Evolutionary conservation across 2,797 vertebrate genomes (phyloP).

Genomic region (Stomatorhinus walkeri): DNA sequence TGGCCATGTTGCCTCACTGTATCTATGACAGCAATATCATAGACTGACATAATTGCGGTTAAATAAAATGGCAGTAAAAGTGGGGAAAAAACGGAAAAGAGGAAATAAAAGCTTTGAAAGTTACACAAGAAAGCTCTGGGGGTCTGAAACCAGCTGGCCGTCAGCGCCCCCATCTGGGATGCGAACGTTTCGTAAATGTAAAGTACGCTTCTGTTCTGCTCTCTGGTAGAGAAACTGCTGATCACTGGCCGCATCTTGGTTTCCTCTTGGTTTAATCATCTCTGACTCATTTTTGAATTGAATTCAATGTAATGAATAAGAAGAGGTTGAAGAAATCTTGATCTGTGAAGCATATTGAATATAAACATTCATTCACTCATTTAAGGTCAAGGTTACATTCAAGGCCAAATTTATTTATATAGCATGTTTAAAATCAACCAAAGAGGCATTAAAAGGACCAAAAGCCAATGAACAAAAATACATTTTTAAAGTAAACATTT

Average conservation of each 20-base stretch:
- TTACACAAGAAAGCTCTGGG: neutral
- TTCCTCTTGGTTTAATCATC: neutral
- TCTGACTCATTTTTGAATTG: neutral
- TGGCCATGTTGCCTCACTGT: neutral
- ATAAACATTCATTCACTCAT: neutral
- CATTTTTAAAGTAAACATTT: neutral
- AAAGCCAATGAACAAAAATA: neutral
- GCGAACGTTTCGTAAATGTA: neutral
- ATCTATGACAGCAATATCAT: neutral
- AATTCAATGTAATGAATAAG: neutral
- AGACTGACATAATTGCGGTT: neutral
- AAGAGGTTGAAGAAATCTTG: neutral
- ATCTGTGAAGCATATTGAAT: neutral
- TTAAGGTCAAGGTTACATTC: neutral
- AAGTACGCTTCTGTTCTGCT: neutral
- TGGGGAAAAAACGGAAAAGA: neutral
- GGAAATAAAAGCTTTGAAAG: neutral
- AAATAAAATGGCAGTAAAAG: neutral
- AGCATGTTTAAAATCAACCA: neutral
- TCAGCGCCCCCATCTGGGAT: neutral
- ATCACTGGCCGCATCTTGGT: neutral
- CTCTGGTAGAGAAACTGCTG: neutral
- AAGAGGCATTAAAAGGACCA: neutral
- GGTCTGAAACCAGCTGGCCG: neutral
- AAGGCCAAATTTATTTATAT: neutral